These are phyloP conservation scores for Pelochelys cantorii DNA, from an alignment of 2,797 vertebrate genomes.

Conservation along the genomic window DNA sequence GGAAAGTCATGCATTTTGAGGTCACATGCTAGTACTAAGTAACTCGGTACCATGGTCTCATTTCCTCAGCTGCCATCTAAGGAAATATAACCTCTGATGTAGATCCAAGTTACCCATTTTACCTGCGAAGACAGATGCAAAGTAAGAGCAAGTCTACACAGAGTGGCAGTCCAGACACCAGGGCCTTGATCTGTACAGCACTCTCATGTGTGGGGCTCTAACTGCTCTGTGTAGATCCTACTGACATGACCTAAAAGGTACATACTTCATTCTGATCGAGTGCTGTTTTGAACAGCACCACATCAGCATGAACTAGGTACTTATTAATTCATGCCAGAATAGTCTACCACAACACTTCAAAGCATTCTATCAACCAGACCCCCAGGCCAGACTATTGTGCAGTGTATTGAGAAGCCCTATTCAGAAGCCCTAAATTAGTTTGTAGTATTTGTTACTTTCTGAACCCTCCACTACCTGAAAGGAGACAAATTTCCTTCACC, in stretches of 20 bases:
- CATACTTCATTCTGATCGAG: background rate
- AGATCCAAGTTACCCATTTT: background rate
- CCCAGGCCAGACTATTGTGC: background rate
- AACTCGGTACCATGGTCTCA: background rate
- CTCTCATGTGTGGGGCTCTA: background rate
- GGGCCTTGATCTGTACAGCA: background rate
- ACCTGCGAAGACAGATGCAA: background rate
- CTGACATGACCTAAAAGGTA: background rate
- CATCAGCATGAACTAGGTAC: background rate
- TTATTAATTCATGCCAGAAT: background rate
- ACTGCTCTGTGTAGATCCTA: background rate
- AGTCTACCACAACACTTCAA: background rate
- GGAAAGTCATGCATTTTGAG: background rate
- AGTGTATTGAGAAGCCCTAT: background rate
- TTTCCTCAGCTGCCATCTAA: background rate
- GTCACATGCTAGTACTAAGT: background rate
- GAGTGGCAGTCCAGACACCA: background rate
- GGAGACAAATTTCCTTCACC: background rate
- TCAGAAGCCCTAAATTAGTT: background rate
- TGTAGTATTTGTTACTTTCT: background rate
- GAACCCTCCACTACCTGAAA: background rate
- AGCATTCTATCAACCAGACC: background rate
- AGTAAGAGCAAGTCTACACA: background rate
- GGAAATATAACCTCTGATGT: background rate
- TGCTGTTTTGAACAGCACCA: background rate